These are phyloP conservation scores for Periophthalmus magnuspinnatus DNA, from an alignment of 2,797 vertebrate genomes.

Conservation along the genomic window DNA sequence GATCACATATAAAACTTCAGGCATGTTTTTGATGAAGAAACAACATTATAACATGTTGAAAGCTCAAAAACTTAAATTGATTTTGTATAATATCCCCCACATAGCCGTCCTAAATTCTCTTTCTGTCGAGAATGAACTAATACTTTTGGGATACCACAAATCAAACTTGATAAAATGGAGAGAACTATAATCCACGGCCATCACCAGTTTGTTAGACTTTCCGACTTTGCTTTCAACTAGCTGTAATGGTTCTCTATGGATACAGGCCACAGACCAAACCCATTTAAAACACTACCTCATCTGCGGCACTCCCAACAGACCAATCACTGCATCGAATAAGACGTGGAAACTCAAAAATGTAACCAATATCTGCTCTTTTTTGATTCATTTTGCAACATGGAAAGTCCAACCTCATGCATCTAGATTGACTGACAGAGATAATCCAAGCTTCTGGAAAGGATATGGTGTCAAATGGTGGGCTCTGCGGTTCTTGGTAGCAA, in stretches of 20 bases:
- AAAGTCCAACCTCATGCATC: constrained; percentile 29
- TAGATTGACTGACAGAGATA: constrained; percentile 18
- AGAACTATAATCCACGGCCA: constrained; percentile 22
- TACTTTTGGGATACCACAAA: constrained; percentile 28
- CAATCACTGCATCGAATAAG: constrained; percentile 45
- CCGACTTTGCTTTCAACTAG: constrained; percentile 38
- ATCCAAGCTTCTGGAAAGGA: constrained; percentile 13
- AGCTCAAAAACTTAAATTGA: constrained; percentile 16
- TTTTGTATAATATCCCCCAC: not conserved
- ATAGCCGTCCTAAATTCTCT: constrained; percentile 10
- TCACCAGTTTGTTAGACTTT: constrained; percentile 21
- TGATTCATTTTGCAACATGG: constrained; percentile 39
- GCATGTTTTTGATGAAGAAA: too few relatives aligned
- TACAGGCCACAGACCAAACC: constrained; percentile 36
- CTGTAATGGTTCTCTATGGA: constrained; percentile 39
- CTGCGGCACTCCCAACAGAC: constrained; percentile 40
- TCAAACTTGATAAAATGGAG: constrained; percentile 24
- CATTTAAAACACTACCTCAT: constrained; percentile 47
- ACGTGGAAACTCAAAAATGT: constrained; percentile 35
- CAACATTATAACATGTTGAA: constrained; percentile 21
- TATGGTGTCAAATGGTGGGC: constrained; percentile 32
- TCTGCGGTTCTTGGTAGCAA: constrained; percentile 25
- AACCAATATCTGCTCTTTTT: constrained; percentile 51
- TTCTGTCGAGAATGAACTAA: constrained; percentile 26
- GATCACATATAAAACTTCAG: too few relatives aligned